phyloP scores from a whole-genome alignment of 2,113 vertebrate genomes.

The Anthoscopus minutus region DNA sequence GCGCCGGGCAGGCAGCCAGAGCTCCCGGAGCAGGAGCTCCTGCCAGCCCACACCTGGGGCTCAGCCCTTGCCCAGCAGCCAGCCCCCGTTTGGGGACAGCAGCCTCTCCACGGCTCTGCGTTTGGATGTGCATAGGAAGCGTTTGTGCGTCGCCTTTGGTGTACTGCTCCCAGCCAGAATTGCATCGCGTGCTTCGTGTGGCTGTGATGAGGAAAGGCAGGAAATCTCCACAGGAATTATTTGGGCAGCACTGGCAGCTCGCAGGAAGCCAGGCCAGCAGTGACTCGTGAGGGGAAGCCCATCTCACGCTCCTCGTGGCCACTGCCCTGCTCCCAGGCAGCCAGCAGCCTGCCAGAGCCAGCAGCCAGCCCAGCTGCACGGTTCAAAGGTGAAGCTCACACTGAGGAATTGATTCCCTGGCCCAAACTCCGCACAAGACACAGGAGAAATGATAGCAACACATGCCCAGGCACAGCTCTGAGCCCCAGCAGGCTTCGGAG shows the following conservation, averaged over 20 bases:
- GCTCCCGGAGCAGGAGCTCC: background rate
- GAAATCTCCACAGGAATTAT: background rate
- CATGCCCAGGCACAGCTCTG: rapidly evolving
- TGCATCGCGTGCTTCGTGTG: rapidly evolving
- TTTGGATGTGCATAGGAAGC: rapidly evolving
- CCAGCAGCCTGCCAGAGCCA: background rate
- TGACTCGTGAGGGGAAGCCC: rapidly evolving
- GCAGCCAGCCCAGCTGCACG: background rate
- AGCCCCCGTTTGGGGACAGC: rapidly evolving
- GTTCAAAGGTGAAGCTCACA: background rate
- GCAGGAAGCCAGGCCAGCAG: background rate
- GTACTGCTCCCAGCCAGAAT: background rate
- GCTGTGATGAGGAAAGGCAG: background rate
- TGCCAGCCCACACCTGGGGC: background rate
- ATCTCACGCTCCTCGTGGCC: rapidly evolving
- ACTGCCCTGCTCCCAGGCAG: background rate
- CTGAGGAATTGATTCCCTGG: background rate
- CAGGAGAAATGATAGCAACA: rapidly evolving
- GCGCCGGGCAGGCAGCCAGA: background rate
- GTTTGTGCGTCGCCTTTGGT: rapidly evolving
- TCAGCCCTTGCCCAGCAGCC: background rate
- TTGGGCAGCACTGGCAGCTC: background rate
- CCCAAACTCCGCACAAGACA: background rate
- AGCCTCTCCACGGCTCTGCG: rapidly evolving
- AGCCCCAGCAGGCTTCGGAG: rapidly evolving